Evolutionary conservation across 2,888 invertebrate genomes (phyloP).

Genomic region (Dioctria linearis): DNA sequence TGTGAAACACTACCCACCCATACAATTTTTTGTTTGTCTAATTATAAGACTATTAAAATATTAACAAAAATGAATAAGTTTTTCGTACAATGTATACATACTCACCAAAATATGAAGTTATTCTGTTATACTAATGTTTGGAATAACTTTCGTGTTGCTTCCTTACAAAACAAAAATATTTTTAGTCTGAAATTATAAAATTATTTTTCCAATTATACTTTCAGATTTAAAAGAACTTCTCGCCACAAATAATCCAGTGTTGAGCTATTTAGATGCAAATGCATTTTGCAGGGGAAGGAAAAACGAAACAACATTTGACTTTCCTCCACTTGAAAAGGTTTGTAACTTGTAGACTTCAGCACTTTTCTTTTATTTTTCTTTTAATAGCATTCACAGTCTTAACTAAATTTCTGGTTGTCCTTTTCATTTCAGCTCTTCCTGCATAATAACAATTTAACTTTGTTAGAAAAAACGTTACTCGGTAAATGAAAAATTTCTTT

Average conservation of each 20-base stretch:
- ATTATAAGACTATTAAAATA: too few species aligned
- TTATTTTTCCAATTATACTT: neutral
- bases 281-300: slow-evolving; percentile 74
- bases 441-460: slow-evolving; percentile 77
- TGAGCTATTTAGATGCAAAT: slow-evolving; percentile 75
- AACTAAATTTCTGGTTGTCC: slow-evolving; percentile 72
- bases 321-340: slow-evolving; percentile 79
- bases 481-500: slow-evolving; percentile 64
- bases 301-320: slow-evolving; percentile 73
- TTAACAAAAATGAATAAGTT: too few species aligned
- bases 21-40: too few species aligned
- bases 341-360: neutral
- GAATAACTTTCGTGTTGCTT: too few species aligned
- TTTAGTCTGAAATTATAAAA: too few species aligned
- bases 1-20: too few species aligned
- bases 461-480: slow-evolving; percentile 71
- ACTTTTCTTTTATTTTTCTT: neutral
- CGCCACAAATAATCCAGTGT: slow-evolving; percentile 76
- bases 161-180: too few species aligned
- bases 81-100: too few species aligned
- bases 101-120: too few species aligned
- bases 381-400: slow-evolving; percentile 18
- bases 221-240: slow-evolving; percentile 74
- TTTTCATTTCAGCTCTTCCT: slow-evolving; percentile 70
- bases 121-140: too few species aligned